Evolutionary conservation across 2,888 invertebrate genomes (phyloP).

Genomic region (Drosophila limbata): DNA sequence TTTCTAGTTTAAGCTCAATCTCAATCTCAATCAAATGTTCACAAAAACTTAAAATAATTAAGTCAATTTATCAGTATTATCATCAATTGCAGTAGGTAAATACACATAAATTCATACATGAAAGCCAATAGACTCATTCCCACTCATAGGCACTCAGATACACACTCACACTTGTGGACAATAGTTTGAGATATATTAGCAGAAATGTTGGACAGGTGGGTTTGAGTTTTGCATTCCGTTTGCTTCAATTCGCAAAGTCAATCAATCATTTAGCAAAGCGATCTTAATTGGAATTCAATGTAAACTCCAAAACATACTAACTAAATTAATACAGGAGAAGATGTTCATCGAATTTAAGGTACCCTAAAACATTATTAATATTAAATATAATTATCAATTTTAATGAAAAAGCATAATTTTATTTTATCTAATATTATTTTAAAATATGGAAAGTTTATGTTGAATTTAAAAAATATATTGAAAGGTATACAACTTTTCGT

Average conservation of each 20-base stretch:
- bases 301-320: constrained; percentile 12
- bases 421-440: background rate
- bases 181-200: constrained; percentile 6
- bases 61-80: constrained; percentile 15
- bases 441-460: too few species aligned
- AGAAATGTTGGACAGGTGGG: constrained; percentile 9
- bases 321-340: constrained; percentile 6
- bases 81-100: background rate
- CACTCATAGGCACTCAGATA: background rate
- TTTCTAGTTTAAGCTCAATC: background rate
- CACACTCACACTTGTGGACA: background rate
- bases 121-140: background rate
- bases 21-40: background rate
- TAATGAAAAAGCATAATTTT: too few species aligned
- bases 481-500: too few species aligned
- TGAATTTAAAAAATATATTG: too few species aligned
- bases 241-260: constrained; percentile 14
- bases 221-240: constrained; percentile 27
- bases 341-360: background rate
- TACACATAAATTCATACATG: constrained; percentile 7
- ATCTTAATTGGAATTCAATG: constrained; percentile 49
- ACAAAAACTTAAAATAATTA: background rate
- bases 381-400: background rate
- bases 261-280: constrained; percentile 50
- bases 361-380: background rate